These are phyloP conservation scores for Pelusios castaneus DNA, from an alignment of 2,113 vertebrate species.

Conservation along the genomic window DNA sequence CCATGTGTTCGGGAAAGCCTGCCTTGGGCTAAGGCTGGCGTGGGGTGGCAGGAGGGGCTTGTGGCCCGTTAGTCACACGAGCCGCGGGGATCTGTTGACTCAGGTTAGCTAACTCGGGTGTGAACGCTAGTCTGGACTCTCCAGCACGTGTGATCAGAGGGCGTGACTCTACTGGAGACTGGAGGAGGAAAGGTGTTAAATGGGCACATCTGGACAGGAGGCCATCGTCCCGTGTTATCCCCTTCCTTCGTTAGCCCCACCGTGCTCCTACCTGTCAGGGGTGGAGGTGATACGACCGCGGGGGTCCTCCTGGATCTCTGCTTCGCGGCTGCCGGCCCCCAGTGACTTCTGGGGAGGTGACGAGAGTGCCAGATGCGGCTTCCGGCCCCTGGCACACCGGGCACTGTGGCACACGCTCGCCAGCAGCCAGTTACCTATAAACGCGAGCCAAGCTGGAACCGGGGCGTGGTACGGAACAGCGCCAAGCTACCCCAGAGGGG, in stretches of 20 bases:
- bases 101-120: not conserved
- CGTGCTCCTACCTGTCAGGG: conserved; percentile 71
- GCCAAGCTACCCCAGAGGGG: no score
- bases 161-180: not conserved
- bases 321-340: not conserved
- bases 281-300: conserved; percentile 71
- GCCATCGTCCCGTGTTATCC: no score
- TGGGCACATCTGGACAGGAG: not conserved
- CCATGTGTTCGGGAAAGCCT: not conserved
- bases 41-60: not conserved
- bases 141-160: no score
- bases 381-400: not conserved
- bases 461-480: not conserved
- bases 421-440: conserved; percentile 77
- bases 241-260: not conserved
- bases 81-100: no score
- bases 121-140: no score
- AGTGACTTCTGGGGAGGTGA: not conserved
- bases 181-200: not conserved
- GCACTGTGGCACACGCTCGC: fast-evolving
- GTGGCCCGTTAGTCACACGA: not conserved
- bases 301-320: not conserved
- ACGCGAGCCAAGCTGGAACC: not conserved
- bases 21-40: not conserved
- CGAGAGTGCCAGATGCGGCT: not conserved